Evolutionary conservation across 2,888 invertebrate species (phyloP).

Genomic region (Apoda limacodes): DNA sequence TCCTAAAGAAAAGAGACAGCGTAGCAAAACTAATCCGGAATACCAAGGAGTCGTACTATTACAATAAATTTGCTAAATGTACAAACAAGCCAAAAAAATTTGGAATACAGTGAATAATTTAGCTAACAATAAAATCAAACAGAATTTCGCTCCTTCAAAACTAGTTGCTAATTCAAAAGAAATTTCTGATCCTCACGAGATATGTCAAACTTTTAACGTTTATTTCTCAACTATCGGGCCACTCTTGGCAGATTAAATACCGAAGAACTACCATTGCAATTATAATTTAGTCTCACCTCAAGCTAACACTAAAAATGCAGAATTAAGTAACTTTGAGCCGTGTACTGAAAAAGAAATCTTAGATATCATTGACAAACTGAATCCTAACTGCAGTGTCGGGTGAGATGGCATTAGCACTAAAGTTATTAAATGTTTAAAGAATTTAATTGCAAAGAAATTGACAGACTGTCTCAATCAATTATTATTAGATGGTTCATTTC

Average conservation of each 20-base stretch:
- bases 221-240: slow-evolving; percentile 8
- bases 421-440: slow-evolving; percentile 1
- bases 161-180: background rate
- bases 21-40: background rate
- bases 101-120: slow-evolving; percentile 5
- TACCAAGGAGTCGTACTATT: slow-evolving; percentile 6
- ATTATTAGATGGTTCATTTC: slow-evolving; percentile 5
- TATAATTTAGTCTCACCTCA: background rate
- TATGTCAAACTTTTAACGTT: slow-evolving; percentile 7
- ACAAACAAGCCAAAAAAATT: slow-evolving; percentile 4
- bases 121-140: slow-evolving; percentile 6
- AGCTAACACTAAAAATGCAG: background rate
- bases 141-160: slow-evolving; percentile 7
- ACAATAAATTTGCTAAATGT: slow-evolving; percentile 3
- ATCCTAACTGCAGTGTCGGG: slow-evolving; percentile 1
- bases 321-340: no score
- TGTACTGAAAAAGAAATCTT: background rate
- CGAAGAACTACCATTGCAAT: slow-evolving; percentile 3
- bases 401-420: no score
- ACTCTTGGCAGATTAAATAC: slow-evolving; percentile 8
- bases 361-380: slow-evolving; percentile 1
- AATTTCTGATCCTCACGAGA: slow-evolving; percentile 3
- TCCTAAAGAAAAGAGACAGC: background rate
- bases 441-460: no score
- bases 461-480: slow-evolving; percentile 3